phyloP scores from a whole-genome alignment of 2,888 invertebrate species.

The Scaptodrosophila latifasciaeformis region DNA sequence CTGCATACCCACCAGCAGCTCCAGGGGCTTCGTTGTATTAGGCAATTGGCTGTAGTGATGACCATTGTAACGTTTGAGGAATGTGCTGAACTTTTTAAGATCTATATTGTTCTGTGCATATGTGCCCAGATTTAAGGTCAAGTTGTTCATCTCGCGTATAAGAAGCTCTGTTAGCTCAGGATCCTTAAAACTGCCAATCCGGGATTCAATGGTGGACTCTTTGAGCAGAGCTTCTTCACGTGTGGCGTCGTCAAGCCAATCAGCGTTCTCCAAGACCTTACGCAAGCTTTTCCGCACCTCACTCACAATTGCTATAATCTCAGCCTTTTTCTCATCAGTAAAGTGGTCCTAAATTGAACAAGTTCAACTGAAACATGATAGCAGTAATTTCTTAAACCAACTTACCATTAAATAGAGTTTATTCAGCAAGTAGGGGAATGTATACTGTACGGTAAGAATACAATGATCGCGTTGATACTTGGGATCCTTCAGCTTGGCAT shows the following conservation, averaged over 20 bases:
- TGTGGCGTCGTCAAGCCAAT: constrained; percentile 69
- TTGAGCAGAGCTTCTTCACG: constrained; percentile 62
- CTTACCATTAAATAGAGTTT: constrained; percentile 61
- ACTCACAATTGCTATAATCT: constrained; percentile 51
- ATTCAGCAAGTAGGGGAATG: constrained; percentile 48
- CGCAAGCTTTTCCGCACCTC: constrained; percentile 60
- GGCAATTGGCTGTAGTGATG: constrained; percentile 37
- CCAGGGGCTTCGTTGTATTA: constrained; percentile 53
- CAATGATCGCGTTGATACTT: constrained; percentile 61
- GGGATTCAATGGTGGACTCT: constrained; percentile 46
- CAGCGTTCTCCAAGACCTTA: constrained; percentile 48
- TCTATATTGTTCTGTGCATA: constrained; percentile 56
- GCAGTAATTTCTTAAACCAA: too few relatives aligned
- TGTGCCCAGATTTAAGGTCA: constrained; percentile 45
- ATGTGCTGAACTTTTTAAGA: constrained; percentile 43
- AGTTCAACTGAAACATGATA: background rate
- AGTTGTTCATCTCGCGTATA: constrained; percentile 48
- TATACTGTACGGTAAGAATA: constrained; percentile 30
- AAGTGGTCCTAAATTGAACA: constrained; percentile 57
- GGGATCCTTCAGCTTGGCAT: constrained; percentile 47
- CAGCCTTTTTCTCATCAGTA: constrained; percentile 41
- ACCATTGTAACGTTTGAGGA: constrained; percentile 54
- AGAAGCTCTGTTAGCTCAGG: constrained; percentile 39
- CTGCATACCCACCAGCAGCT: constrained; percentile 58
- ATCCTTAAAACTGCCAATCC: constrained; percentile 56